These are phyloP conservation scores for Ptilonorhynchus violaceus DNA, from an alignment of 2,113 vertebrate genomes.

Conservation along the genomic window DNA sequence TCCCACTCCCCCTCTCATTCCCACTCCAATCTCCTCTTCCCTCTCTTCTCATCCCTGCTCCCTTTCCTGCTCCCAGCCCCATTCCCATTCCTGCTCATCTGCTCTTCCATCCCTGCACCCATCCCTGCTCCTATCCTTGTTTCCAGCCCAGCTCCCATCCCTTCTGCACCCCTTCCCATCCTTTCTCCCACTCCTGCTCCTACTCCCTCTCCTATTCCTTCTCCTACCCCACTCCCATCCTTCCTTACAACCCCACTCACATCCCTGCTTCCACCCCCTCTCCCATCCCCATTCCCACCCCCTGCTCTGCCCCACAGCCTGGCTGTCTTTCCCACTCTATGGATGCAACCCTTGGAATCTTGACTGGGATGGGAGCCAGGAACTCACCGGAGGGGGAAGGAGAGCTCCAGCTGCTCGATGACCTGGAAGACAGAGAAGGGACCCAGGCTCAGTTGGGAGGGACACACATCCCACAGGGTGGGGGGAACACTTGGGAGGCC, in stretches of 20 bases:
- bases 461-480: rapidly evolving
- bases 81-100: no score
- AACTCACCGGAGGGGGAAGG: slow-evolving; percentile 83
- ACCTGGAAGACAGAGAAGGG: slow-evolving; percentile 64
- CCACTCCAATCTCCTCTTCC: background rate
- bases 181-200: rapidly evolving
- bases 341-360: background rate
- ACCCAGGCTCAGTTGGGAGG: background rate
- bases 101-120: background rate
- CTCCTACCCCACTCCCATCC: background rate
- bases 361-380: background rate
- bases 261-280: rapidly evolving
- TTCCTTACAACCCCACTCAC: rapidly evolving
- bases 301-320: background rate
- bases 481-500: background rate
- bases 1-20: background rate
- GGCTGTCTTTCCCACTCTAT: background rate
- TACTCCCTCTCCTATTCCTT: background rate
- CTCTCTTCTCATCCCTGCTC: rapidly evolving
- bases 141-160: background rate
- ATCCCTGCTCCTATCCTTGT: rapidly evolving
- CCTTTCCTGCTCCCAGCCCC: background rate
- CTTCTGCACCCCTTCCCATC: background rate
- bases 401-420: slow-evolving; percentile 86
- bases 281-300: background rate